Conservation (phyloP, 2,888 invertebrate species). For the Brenthis ino region DNA sequence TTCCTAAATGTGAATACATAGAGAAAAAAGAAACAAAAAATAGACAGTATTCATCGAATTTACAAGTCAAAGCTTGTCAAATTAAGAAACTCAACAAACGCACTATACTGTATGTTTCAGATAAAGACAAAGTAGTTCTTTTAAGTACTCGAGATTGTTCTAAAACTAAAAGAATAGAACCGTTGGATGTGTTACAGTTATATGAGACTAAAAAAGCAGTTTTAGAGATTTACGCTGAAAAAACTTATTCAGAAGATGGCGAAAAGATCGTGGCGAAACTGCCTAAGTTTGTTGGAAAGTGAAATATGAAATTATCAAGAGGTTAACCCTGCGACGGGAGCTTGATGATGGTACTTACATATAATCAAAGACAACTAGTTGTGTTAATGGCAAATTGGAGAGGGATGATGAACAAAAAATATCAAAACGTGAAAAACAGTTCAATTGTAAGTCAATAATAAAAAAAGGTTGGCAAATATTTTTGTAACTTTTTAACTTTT, state of each 20-base stretch:
- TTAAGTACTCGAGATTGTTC: conserved; percentile 19
- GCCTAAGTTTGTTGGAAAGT: conserved; percentile 62
- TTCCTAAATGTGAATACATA: neutral
- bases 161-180: conserved; percentile 29
- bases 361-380: no score
- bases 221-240: conserved; percentile 66
- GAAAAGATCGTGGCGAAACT: conserved; percentile 60
- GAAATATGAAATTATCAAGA: conserved; percentile 39
- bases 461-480: no score
- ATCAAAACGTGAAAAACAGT: no score
- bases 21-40: conserved; percentile 7
- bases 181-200: conserved; percentile 61
- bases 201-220: conserved; percentile 70
- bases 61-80: conserved; percentile 37
- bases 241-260: conserved; percentile 46
- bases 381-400: no score
- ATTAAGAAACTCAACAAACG: conserved; percentile 45
- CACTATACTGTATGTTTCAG: conserved; percentile 46
- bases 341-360: conserved; percentile 32
- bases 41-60: conserved; percentile 13
- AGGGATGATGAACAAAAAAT: no score
- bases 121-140: conserved; percentile 46
- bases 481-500: no score
- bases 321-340: conserved; percentile 5
- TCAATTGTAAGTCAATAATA: no score